These are phyloP conservation scores for Mycteria americana DNA, from an alignment of 2,797 vertebrate species.

Conservation along the genomic window DNA sequence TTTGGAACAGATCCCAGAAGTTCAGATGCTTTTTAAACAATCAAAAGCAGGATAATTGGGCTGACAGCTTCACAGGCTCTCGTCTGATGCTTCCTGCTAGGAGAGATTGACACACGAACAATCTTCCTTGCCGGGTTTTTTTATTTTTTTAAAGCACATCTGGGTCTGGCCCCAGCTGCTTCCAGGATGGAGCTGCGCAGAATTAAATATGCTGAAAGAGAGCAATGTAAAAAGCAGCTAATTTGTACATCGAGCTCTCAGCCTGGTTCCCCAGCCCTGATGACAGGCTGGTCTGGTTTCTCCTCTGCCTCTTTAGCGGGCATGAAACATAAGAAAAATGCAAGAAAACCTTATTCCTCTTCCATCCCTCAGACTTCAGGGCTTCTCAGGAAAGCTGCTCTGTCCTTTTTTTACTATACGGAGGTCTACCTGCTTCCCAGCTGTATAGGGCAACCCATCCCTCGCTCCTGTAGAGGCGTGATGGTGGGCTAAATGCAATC, in stretches of 20 bases:
- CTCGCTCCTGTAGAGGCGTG: rapidly evolving
- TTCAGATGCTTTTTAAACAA: constrained; percentile 61
- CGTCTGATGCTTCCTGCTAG: constrained; percentile 55
- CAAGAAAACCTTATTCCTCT: neutral
- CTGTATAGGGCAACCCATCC: neutral
- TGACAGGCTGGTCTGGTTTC: neutral
- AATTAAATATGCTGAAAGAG: constrained; percentile 46
- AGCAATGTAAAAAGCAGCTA: constrained; percentile 16
- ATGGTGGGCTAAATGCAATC: neutral
- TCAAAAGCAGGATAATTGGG: constrained; percentile 58
- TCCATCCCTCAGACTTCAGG: neutral
- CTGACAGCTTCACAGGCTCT: constrained; percentile 58
- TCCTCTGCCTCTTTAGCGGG: neutral
- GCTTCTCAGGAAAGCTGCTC: neutral
- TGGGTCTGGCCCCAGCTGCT: constrained; percentile 56
- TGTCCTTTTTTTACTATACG: neutral
- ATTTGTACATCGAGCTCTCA: constrained; percentile 9
- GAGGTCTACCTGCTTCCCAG: neutral
- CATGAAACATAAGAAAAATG: neutral
- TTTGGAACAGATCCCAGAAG: constrained; percentile 62
- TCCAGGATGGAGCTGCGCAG: constrained; percentile 24
- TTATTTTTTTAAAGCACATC: constrained; percentile 46
- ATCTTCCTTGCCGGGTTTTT: neutral
- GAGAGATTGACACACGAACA: constrained; percentile 36
- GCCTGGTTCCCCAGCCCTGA: neutral